Conservation (phyloP, 1,140 invertebrate species). For the Lepidurus arcticus region DNA sequence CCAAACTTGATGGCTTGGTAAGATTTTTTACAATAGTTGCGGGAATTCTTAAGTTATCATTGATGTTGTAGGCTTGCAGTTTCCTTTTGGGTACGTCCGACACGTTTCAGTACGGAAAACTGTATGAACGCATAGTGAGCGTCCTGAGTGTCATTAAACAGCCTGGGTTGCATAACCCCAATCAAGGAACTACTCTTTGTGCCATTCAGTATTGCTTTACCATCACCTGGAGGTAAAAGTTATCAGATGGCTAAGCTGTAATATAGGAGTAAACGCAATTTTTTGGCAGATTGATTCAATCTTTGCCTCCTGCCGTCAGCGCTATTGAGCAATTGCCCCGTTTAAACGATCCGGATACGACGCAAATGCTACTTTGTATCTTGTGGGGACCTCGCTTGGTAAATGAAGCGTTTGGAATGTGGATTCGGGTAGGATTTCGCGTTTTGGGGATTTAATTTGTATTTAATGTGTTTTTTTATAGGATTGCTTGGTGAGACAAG, state of each 20-base stretch:
- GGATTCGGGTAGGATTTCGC: slow-evolving; percentile 54
- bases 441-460: background rate
- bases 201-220: slow-evolving; percentile 87
- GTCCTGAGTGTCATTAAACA: slow-evolving; percentile 66
- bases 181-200: slow-evolving; percentile 60
- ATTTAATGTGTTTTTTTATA: slow-evolving; percentile 44
- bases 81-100: slow-evolving; percentile 85
- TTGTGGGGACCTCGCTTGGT: slow-evolving; percentile 67
- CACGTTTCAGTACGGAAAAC: slow-evolving; percentile 76
- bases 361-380: slow-evolving; percentile 61
- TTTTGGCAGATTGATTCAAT: slow-evolving; percentile 57
- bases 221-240: slow-evolving; percentile 66
- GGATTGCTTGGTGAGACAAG: slow-evolving; percentile 82
- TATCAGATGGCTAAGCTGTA: background rate
- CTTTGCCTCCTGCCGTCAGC: slow-evolving; percentile 78
- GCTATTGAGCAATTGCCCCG: slow-evolving; percentile 71
- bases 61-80: slow-evolving; percentile 65
- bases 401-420: slow-evolving; percentile 65
- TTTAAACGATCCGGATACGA: slow-evolving; percentile 52
- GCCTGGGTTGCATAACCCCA: slow-evolving; percentile 52
- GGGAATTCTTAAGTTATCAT: slow-evolving; percentile 33
- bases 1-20: slow-evolving; percentile 34
- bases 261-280: background rate
- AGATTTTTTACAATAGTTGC: background rate
- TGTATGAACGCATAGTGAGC: slow-evolving; percentile 79